Evolutionary conservation across 1,140 invertebrate species (phyloP), one percentile per base, ranked within the genome.

Genomic region (Homarus americanus): DNA sequence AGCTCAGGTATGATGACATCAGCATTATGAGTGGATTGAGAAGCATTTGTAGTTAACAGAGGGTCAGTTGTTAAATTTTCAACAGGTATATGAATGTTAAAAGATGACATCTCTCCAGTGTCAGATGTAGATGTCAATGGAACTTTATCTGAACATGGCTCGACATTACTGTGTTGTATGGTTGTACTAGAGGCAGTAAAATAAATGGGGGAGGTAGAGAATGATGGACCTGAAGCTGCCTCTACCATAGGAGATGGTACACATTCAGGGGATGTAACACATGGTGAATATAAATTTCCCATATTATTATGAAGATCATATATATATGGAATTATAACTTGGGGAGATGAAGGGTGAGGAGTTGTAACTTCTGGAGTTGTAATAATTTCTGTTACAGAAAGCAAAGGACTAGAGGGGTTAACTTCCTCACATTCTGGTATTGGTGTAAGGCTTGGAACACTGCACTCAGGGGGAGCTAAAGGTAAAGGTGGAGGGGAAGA

Each of bases 381-480:
- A 36, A 12, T 83, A 40, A 20, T 36, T 40, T 83, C 63, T 87
- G 83, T 32, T 69, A 78, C 28, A 34, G 86, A 66, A 36, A 28
- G 28, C 15, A 38, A 20, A 83, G 82, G 53, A 66, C 40, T 40
- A 69, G 44, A 38, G 12, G 44, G 44, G 49, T 38, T 78, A 38
- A 76, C 28, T 38, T 87, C 84, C 38, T 87, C 84, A 58, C 86
- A 78, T 75, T 79, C 75, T 41, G 86, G 86, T 63, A 87, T 69
- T 79, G 86, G 86, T 44, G 86, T 87, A n/a, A 87, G 75, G 75
- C 75, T 80, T 28, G 86, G 75, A 41, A 79, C 53, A 69, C 86
- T 76, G 40, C 75, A 78, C 38, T 87, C 75, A 20, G 53, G 34
- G 38, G 44, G 34, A 69, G 86, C 58, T n/a, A 40, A 38, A 32